phyloP scores from a whole-genome alignment of 2,888 invertebrate genomes.

The Lasioglossum morio region DNA sequence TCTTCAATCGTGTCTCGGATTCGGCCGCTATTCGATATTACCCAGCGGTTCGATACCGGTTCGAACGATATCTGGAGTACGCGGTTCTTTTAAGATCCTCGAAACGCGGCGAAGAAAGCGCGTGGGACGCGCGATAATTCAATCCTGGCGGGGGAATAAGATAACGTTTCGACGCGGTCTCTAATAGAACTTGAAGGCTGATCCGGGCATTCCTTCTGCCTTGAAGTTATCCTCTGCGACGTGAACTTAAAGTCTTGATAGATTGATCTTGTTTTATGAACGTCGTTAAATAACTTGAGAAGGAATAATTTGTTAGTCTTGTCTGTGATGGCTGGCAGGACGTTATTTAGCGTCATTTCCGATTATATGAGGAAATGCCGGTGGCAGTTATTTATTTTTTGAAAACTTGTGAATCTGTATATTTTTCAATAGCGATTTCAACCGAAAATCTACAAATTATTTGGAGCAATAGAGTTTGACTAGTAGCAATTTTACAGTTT shows the following conservation, averaged over 20 bases:
- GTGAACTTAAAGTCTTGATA: background rate
- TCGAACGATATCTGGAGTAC: background rate
- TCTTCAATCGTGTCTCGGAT: background rate
- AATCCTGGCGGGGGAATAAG: background rate
- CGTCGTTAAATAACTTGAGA: background rate
- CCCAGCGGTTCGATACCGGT: background rate
- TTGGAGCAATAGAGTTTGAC: background rate
- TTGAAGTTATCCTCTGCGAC: constrained; percentile 1
- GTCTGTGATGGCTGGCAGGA: background rate
- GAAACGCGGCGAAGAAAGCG: background rate
- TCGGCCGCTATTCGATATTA: background rate
- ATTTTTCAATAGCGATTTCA: background rate
- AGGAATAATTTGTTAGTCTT: background rate
- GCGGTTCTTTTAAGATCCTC: background rate
- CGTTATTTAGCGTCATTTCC: background rate
- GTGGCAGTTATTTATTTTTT: background rate
- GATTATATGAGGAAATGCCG: background rate
- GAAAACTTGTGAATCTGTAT: accelerated
- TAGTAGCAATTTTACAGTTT: too few species aligned
- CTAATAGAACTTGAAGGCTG: constrained; percentile 5
- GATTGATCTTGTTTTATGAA: background rate
- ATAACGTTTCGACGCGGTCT: constrained; percentile 9
- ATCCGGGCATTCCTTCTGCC: background rate
- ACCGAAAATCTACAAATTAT: background rate
- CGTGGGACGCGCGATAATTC: constrained; percentile 7